Evolutionary conservation across 2,888 invertebrate genomes (phyloP).

Genomic region (Nephrotoma appendiculata): DNA sequence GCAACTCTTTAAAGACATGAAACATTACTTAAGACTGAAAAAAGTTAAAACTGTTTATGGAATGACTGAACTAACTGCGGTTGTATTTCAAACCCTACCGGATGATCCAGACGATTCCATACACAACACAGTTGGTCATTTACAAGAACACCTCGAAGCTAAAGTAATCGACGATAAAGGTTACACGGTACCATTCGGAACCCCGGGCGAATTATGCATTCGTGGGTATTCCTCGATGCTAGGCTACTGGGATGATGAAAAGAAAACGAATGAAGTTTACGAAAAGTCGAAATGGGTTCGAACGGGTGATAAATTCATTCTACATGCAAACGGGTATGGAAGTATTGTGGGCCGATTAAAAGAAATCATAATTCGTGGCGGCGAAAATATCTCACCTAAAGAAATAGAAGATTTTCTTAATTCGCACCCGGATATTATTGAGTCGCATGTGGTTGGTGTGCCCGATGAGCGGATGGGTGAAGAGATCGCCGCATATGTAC

Average conservation of each 20-base stretch:
- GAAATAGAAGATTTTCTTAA: constrained; percentile 62
- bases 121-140: constrained; percentile 38
- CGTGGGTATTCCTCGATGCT: constrained; percentile 57
- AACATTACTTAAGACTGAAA: constrained; percentile 33
- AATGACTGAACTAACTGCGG: constrained; percentile 41
- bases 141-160: constrained; percentile 41
- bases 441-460: constrained; percentile 55
- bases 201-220: constrained; percentile 55
- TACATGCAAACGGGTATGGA: constrained; percentile 51
- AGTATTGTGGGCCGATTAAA: constrained; percentile 54
- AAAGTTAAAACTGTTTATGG: constrained; percentile 41
- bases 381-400: constrained; percentile 70
- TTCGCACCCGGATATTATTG: constrained; percentile 50
- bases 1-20: constrained; percentile 38
- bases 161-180: constrained; percentile 45
- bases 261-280: constrained; percentile 51
- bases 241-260: constrained; percentile 58
- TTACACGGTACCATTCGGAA: constrained; percentile 46
- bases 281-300: constrained; percentile 54
- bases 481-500: constrained; percentile 49
- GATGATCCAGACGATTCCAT: constrained; percentile 32
- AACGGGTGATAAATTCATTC: constrained; percentile 47
- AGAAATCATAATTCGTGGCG: constrained; percentile 65
- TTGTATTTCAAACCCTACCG: constrained; percentile 37
- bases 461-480: constrained; percentile 59